Evolutionary conservation across 2,113 vertebrate species (phyloP), one percentile per base, ranked within the genome.

Genomic region (Phaethon lepturus): DNA sequence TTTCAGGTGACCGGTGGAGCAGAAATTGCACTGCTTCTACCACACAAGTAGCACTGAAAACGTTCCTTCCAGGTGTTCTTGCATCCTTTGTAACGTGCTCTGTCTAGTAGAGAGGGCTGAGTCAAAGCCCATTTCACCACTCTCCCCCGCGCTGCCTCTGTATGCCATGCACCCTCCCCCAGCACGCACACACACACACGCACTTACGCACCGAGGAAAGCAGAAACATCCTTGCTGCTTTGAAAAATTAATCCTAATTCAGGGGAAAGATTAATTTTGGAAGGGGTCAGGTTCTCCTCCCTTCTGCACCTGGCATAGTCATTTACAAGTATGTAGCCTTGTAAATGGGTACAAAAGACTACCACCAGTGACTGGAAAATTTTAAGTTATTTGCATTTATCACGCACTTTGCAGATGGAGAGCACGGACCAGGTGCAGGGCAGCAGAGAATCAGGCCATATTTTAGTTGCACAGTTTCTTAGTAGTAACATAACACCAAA

Each of bases 251-350:
- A 94, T 81, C 92, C 55, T 76, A 64, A 59, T 82, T 87, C 78
- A 64, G 40, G 63, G 42, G 55, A 93, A 82, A 93, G 74, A 89
- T 12, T 60, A 31, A 87, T 81, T 78, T 80, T 52, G 64, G 47
- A 85, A 29, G 23, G 15, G 25, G 38, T 91, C 87, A 47, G 64
- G 69, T 90, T 95, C 42, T 89, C 60, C 12, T 81, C 53, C 49
- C n/a, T 62, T 38, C 64, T 78, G 89, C 94, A 97, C 93, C 93
- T 96, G 95, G 89, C 55, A 14, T 40, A 81, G 50, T 92, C 92
- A 86, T 91, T 97, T 95, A 90, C 38, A 83, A 93, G 47, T 20
- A 62, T 13, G 15, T 24, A 86, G 93, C 79, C 66, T 85, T 68
- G 72, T 80, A 91, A 92, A 81, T 17, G 72, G 52, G 42, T 81